A percentile compares a stretch with the other conserved stretches of the same genome.
phyloP scores from a whole-genome alignment of 2,113 vertebrate genomes.

The Gavialis gangeticus region DNA sequence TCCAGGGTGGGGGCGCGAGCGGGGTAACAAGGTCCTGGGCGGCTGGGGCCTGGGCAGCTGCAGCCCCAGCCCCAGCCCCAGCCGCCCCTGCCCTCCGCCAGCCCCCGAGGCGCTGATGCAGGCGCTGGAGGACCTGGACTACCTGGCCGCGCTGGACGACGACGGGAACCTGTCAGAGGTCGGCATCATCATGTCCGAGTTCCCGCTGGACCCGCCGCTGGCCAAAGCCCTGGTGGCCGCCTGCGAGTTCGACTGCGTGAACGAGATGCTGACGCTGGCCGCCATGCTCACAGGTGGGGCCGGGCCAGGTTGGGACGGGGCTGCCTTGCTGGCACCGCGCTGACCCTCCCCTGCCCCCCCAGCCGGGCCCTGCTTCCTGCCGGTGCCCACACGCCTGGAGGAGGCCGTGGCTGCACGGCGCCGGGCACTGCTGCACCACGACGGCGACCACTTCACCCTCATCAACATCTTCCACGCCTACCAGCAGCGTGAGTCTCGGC shows the following conservation, averaged over 20 bases:
- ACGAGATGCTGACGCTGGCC: conserved; percentile 89
- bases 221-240: conserved; percentile 90
- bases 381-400: conserved; percentile 64
- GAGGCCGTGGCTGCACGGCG: conserved; percentile 80
- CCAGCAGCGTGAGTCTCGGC: conserved; percentile 84
- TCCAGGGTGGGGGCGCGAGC: rapidly evolving
- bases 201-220: conserved; percentile 86
- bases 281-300: conserved; percentile 87
- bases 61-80: rapidly evolving
- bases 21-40: rapidly evolving
- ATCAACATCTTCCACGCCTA: conserved; percentile 88
- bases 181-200: conserved; percentile 90
- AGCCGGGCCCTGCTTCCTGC: conserved; percentile 54
- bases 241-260: conserved; percentile 90
- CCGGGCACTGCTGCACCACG: conserved; percentile 81
- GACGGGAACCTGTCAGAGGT: conserved; percentile 89
- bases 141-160: conserved; percentile 88
- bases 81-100: conserved; percentile 16
- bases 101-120: conserved; percentile 91
- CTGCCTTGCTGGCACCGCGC: rapidly evolving
- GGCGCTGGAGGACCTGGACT: conserved; percentile 91
- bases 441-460: conserved; percentile 89
- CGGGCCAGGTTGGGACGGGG: rapidly evolving
- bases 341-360: not conserved
- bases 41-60: rapidly evolving